Evolutionary conservation across 2,113 vertebrate species (phyloP).

Genomic region (Tiliqua scincoides): DNA sequence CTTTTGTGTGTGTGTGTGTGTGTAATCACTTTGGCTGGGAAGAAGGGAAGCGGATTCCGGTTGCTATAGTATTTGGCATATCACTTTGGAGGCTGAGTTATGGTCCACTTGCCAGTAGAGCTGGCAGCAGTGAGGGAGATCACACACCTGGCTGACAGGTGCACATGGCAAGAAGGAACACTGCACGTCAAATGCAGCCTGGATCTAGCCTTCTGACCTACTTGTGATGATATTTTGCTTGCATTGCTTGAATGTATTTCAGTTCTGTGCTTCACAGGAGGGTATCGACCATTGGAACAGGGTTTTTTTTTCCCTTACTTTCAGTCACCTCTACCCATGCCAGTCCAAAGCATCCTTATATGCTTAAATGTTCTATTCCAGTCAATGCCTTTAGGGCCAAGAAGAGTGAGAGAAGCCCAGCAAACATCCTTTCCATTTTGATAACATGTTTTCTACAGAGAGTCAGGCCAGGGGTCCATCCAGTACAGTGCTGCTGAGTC

Average conservation of each 20-base stretch:
- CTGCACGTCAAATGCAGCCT: not conserved
- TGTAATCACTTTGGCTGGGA: constrained; percentile 83
- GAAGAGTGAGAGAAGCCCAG: not conserved
- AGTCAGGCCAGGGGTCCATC: not conserved
- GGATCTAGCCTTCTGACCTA: not conserved
- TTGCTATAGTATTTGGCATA: constrained; percentile 78
- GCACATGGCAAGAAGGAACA: constrained; percentile 7
- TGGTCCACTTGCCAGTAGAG: constrained; percentile 58
- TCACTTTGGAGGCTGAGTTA: constrained; percentile 73
- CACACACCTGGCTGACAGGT: constrained; percentile 12
- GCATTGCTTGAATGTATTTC: not conserved
- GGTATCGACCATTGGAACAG: not conserved
- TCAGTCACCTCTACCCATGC: not conserved
- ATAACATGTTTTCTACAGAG: not conserved
- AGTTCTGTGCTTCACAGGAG: not conserved
- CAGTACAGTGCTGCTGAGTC: not conserved
- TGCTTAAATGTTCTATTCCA: not conserved
- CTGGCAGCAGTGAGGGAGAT: constrained; percentile 48
- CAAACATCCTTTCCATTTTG: not conserved
- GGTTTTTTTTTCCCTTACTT: fast-evolving
- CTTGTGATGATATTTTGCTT: not conserved
- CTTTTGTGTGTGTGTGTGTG: constrained; percentile 70
- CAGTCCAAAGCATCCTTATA: not conserved
- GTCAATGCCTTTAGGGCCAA: fast-evolving
- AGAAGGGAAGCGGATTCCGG: constrained; percentile 73